Evolutionary conservation across 2,888 invertebrate genomes (phyloP).

Genomic region (Troides aeacus): DNA sequence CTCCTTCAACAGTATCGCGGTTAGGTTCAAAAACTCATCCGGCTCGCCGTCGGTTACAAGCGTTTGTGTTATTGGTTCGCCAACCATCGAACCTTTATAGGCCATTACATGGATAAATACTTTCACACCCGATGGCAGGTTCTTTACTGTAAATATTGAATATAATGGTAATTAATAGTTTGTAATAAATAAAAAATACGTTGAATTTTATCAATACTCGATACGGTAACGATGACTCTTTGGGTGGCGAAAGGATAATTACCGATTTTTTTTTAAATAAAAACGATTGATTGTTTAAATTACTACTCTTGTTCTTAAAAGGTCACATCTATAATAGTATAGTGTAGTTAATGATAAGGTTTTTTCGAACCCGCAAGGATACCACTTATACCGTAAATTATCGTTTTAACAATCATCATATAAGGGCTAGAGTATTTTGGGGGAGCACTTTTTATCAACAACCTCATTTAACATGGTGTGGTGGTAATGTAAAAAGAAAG

Average conservation of each 20-base stretch:
- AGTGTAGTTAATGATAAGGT: too few relatives aligned
- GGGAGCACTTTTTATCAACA: not conserved
- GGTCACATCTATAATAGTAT: too few relatives aligned
- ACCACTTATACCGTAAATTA: too few relatives aligned
- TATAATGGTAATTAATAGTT: not conserved
- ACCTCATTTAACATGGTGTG: too few relatives aligned
- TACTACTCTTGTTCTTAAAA: too few relatives aligned
- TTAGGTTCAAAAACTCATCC: slow-evolving; percentile 74
- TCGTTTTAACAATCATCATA: not conserved
- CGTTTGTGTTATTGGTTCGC: slow-evolving; percentile 72
- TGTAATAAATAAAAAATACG: not conserved
- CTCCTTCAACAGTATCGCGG: slow-evolving; percentile 73
- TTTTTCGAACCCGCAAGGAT: too few relatives aligned
- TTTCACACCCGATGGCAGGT: slow-evolving; percentile 76
- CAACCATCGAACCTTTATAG: slow-evolving; percentile 78
- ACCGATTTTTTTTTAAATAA: too few relatives aligned
- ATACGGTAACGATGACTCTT: too few relatives aligned
- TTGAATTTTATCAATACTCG: not conserved
- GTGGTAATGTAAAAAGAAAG: too few relatives aligned
- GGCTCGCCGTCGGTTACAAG: slow-evolving; percentile 71
- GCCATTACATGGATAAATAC: slow-evolving; percentile 82
- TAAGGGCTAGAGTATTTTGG: not conserved
- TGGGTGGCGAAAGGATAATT: too few relatives aligned
- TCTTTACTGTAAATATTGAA: slow-evolving; percentile 61
- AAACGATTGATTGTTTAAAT: too few relatives aligned